These are phyloP conservation scores for Scartelaos histophorus DNA, from an alignment of 2,113 vertebrate species.

Conservation along the genomic window DNA sequence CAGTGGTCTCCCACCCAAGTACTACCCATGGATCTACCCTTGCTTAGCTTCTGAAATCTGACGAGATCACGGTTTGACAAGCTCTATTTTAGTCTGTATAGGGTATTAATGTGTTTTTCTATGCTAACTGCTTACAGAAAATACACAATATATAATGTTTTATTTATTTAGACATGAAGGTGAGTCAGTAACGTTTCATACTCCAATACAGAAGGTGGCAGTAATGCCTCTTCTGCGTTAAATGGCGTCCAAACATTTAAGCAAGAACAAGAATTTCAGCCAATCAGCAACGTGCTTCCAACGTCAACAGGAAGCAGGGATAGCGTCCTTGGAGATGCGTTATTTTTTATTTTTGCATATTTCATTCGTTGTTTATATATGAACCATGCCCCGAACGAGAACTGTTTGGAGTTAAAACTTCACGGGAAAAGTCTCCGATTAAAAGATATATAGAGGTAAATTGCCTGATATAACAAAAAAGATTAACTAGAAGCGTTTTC, in stretches of 20 bases:
- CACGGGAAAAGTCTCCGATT: slow-evolving; percentile 12
- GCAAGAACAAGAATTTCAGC: slow-evolving; percentile 12
- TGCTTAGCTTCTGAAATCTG: no score
- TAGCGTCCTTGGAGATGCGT: slow-evolving; percentile 65
- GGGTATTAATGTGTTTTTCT: no score
- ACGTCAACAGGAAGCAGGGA: slow-evolving; percentile 54
- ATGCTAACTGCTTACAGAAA: no score
- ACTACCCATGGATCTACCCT: no score
- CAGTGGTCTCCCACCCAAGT: no score
- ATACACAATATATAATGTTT: background rate
- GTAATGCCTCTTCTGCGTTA: background rate
- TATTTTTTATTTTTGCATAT: background rate
- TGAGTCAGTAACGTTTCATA: background rate
- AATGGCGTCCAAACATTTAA: background rate
- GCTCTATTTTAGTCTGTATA: no score
- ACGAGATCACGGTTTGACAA: no score
- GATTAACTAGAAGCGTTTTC: slow-evolving; percentile 1
- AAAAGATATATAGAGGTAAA: slow-evolving; percentile 39
- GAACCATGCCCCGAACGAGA: slow-evolving; percentile 9
- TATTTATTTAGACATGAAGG: no score
- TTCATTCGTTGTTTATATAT: background rate
- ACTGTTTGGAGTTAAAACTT: no score
- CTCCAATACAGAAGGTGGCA: background rate
- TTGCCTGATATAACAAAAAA: background rate
- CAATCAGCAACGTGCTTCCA: slow-evolving; percentile 29